Percentiles rank a stretch among this genome's conserved stretches.
Evolutionary conservation across 1,140 invertebrate species (phyloP).

Genomic region (Tetramorium simillimum): DNA sequence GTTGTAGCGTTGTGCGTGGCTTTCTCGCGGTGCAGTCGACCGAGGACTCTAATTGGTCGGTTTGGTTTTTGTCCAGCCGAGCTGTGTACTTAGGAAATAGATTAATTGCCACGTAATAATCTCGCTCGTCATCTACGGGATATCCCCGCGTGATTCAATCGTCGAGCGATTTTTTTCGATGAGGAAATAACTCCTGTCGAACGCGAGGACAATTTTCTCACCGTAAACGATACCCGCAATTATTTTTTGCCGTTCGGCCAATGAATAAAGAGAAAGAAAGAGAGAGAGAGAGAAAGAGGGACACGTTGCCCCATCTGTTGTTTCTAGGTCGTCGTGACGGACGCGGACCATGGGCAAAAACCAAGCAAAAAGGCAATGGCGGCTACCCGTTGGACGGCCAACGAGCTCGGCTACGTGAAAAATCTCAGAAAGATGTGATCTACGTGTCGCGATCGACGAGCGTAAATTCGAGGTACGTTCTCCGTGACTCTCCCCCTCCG

Average conservation of each 20-base stretch:
- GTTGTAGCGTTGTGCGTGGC: too few relatives aligned
- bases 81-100: too few relatives aligned
- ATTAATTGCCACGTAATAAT: too few relatives aligned
- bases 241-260: slow-evolving; percentile 24
- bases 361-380: slow-evolving; percentile 75
- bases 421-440: slow-evolving; percentile 75
- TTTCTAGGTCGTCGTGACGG: slow-evolving; percentile 66
- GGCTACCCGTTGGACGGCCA: slow-evolving; percentile 65
- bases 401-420: slow-evolving; percentile 65
- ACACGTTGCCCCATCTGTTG: slow-evolving; percentile 61
- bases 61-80: too few relatives aligned
- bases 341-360: slow-evolving; percentile 68
- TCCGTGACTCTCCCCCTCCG: neutral
- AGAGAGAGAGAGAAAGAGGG: neutral
- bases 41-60: too few relatives aligned
- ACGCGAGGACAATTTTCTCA: neutral
- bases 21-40: too few relatives aligned
- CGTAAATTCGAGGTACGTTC: slow-evolving; percentile 68
- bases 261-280: slow-evolving; percentile 41
- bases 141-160: too few relatives aligned
- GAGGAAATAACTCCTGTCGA: neutral
- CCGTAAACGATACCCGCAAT: neutral
- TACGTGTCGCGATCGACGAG: slow-evolving; percentile 34
- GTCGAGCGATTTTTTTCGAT: neutral
- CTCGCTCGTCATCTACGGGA: too few relatives aligned